A percentile compares a stretch with the other conserved stretches of the same genome.
These are phyloP conservation scores for Eristalinus sepulchralis DNA, from an alignment of 2,888 invertebrate genomes.

Conservation along the genomic window DNA sequence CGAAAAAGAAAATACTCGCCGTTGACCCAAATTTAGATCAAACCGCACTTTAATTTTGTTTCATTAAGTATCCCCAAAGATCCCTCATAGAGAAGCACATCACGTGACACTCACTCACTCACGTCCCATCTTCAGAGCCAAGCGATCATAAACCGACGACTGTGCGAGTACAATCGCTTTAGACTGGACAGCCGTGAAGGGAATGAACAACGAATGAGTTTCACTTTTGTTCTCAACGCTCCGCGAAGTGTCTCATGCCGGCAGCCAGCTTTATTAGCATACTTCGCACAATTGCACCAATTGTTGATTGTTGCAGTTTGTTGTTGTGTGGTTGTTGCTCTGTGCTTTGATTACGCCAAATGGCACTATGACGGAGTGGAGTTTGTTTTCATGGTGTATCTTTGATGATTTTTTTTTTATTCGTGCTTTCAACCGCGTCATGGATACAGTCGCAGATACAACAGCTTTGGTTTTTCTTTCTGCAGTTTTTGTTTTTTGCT, in stretches of 20 bases:
- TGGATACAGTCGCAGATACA: neutral
- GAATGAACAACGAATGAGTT: slow-evolving; percentile 41
- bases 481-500: neutral
- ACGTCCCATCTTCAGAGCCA: slow-evolving; percentile 37
- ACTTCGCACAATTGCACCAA: slow-evolving; percentile 62
- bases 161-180: neutral
- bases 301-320: slow-evolving; percentile 31
- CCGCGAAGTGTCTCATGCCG: slow-evolving; percentile 58
- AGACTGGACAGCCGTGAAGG: neutral
- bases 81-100: slow-evolving; percentile 39
- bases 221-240: slow-evolving; percentile 66
- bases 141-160: slow-evolving; percentile 1
- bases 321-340: neutral
- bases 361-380: neutral
- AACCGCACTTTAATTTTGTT: slow-evolving; percentile 5
- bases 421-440: neutral
- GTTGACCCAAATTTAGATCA: slow-evolving; percentile 35
- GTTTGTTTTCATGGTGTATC: neutral
- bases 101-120: slow-evolving; percentile 42
- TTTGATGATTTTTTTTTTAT: neutral
- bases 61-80: neutral
- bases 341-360: slow-evolving; percentile 5
- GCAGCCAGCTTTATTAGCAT: slow-evolving; percentile 56
- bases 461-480: neutral
- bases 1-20: neutral